phyloP scores from a whole-genome alignment of 2,113 vertebrate species.

The Apus apus region DNA sequence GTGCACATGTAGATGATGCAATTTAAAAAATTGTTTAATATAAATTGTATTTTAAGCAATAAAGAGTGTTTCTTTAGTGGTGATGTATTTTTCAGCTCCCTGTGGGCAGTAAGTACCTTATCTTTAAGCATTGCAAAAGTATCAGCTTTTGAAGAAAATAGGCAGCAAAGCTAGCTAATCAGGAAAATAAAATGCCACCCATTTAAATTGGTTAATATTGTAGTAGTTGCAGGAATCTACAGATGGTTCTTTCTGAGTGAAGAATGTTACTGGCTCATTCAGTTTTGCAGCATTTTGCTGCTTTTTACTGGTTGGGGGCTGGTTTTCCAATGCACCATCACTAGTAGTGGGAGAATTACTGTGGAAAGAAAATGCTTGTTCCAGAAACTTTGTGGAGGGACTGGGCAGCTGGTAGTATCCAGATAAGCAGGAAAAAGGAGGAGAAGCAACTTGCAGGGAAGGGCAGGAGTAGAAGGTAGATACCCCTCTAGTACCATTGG shows the following conservation, averaged over 20 bases:
- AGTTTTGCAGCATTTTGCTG: neutral
- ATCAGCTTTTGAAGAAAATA: neutral
- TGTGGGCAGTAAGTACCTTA: neutral
- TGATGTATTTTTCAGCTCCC: neutral
- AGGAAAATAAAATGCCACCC: neutral
- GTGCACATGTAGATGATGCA: neutral
- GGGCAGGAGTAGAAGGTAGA: neutral
- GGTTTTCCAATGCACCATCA: neutral
- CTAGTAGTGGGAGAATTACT: neutral
- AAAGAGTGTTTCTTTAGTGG: neutral
- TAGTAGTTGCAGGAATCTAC: neutral
- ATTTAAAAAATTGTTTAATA: neutral
- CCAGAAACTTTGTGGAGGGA: neutral
- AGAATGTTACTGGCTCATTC: neutral
- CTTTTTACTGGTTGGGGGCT: neutral
- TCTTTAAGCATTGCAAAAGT: neutral
- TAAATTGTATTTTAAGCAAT: neutral
- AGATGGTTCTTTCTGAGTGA: neutral
- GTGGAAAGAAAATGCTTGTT: neutral
- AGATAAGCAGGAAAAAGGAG: neutral
- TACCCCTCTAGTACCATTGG: neutral
- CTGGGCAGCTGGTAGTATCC: neutral
- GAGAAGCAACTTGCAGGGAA: neutral
- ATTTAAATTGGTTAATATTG: neutral
- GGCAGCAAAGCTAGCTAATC: neutral